Conservation (phyloP, 2,797 vertebrate genomes). For the Myoxocephalus aenaeus region DNA sequence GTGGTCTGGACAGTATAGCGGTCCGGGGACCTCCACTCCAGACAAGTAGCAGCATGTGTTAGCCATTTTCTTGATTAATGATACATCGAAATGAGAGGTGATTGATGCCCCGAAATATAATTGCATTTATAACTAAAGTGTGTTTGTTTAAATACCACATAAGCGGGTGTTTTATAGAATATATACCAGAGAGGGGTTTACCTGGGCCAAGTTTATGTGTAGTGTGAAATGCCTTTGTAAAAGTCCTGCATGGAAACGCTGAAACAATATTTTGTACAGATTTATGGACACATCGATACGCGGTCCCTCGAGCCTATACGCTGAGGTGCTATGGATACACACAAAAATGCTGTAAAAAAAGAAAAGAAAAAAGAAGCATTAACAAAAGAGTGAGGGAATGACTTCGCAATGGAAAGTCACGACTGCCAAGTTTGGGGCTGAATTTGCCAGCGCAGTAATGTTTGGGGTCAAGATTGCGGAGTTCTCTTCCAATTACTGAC, state of each 20-base stretch:
- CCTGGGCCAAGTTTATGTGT: constrained; percentile 29
- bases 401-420: constrained; percentile 72
- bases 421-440: constrained; percentile 62
- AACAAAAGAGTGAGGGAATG: constrained; percentile 69
- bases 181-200: constrained; percentile 16
- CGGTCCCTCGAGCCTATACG: constrained; percentile 47
- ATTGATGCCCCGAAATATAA: constrained; percentile 76
- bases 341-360: constrained; percentile 58
- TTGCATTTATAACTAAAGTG: constrained; percentile 68
- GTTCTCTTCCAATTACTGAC: constrained; percentile 69
- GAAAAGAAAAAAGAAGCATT: constrained; percentile 52
- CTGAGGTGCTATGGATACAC: constrained; percentile 68
- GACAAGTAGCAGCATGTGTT: constrained; percentile 74
- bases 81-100: constrained; percentile 75
- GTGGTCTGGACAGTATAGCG: constrained; percentile 59
- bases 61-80: constrained; percentile 80
- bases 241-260: constrained; percentile 40
- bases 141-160: constrained; percentile 70
- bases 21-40: constrained; percentile 56
- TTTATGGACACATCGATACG: constrained; percentile 64
- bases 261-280: constrained; percentile 47
- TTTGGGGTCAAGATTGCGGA: constrained; percentile 72
- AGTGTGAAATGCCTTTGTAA: constrained; percentile 35
- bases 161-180: constrained; percentile 39
- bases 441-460: constrained; percentile 69